Evolutionary conservation across 2,888 invertebrate species (phyloP), one percentile per base, ranked within the genome.

Genomic region (Frankliniella intonsa): DNA sequence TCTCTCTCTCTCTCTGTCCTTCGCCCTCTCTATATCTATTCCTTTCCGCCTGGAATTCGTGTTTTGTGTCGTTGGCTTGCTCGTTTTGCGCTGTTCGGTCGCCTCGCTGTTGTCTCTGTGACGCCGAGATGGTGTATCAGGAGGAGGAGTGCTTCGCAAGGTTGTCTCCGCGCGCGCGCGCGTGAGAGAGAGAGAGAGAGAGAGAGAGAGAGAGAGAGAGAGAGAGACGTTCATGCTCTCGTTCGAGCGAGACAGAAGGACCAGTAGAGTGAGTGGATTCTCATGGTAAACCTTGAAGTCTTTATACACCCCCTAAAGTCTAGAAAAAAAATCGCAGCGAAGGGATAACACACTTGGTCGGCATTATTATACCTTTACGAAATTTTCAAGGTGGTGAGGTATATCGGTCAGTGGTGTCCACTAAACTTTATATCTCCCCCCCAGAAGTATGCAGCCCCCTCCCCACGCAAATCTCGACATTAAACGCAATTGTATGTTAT

Each of bases 71-170:
- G 69, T 22, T 22, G 22, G 25, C 10, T 76, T 76, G 69, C 69
- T 76, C 69, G 69, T 76, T 76, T 76, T 76, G 69, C 69, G 69
- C 69, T 25, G 69, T 76, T 76, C 69, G 69, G 25, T 25, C 69
- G 69, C 69, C 69, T 76, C 10, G 69, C 69, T 22, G 69, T 76
- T 76, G 69, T 76, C 25, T 25, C 69, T 22, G 69, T 76, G 69
- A 76, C 69, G 69, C 69, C 69, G 69, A 62, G 62, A 62, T 62
- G 62, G 62, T 62, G 62, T 62, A 62, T 62, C 62, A 19, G 62
- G 62, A 62, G 62, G 62, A 62, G 62, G 62, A 62, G 62, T 62
- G 62, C 19, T 62, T 62, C 62, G 62, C 62, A 62, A 62, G 62
- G 62, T n/a, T 62, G 62, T 62, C 19, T 38, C 62, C 11, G 55